Evolutionary conservation across 2,113 vertebrate genomes (phyloP), one percentile per base, ranked within the genome.

Genomic region (Stegostoma tigrinum): DNA sequence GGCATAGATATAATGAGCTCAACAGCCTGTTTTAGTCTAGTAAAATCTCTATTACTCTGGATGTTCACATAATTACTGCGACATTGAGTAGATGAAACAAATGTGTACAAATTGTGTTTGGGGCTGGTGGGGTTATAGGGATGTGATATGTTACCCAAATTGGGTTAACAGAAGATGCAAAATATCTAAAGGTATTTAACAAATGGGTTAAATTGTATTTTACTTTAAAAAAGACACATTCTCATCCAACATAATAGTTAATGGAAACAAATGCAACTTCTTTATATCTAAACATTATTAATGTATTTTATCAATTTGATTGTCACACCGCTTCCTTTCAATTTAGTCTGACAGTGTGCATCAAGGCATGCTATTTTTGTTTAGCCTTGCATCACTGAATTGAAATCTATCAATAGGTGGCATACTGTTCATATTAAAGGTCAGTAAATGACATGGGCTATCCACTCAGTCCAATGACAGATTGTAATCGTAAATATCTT

Each of bases 401-500:
- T 93, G 61, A 66, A 67, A 93, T 93, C 89, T 93, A 93, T 93
- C 89, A 66, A 93, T 93, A 64, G n/a, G 30, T 66, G 64, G 89
- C 34, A 67, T 38, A 64, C 89, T 64, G 61, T 93, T 93, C 89
- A 93, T 91, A 91, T n/a, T 91, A 91, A 66, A 91, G 89, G 89
- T 91, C 89, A 91, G 55, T 91, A 91, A 91, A 91, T 93, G 89
- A 93, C 89, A 93, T n/a, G 55, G 19, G 5, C 34, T 64, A 91
- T 42, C 61, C 55, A 8, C 61, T 38, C 55, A 66, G 34, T 6
- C 61, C 64, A n/a, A 34, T 38, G 38, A 61, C 15, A 23, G 61
- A 93, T 23, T 93, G n/a, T 38, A 93, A 66, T 91, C n/a, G 3
- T 66, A 34, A 66, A 21, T 93, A 38, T 66, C n/a, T 93, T 66